phyloP scores from a whole-genome alignment of 2,888 invertebrate species.

The Ophion ventricosus region DNA sequence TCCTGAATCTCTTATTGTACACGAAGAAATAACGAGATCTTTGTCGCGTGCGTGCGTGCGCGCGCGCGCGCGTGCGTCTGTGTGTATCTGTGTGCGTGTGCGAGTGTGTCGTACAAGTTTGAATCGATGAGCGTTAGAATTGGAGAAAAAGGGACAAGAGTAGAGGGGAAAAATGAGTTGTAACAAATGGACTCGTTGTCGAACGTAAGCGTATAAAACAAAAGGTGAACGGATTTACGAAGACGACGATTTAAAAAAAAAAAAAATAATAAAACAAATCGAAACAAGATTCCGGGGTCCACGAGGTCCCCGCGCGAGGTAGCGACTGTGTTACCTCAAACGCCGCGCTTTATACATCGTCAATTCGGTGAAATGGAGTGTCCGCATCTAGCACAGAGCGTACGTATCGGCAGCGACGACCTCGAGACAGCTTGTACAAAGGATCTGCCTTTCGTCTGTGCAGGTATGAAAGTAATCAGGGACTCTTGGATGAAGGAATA shows the following conservation, averaged over 20 bases:
- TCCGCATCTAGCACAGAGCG: conserved; percentile 88
- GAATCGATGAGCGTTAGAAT: conserved; percentile 2
- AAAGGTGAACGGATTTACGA: conserved; percentile 10
- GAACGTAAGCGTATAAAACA: not conserved
- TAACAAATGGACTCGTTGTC: conserved; percentile 11
- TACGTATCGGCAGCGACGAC: conserved; percentile 81
- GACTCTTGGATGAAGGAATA: conserved; percentile 7
- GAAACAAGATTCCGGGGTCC: conserved; percentile 69
- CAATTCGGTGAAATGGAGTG: conserved; percentile 86
- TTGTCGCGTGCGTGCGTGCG: not conserved
- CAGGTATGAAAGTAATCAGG: conserved; percentile 84
- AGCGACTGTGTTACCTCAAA: conserved; percentile 55
- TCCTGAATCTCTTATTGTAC: conserved; percentile 30
- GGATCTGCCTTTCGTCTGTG: conserved; percentile 85
- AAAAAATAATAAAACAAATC: conserved; percentile 56
- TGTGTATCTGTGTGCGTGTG: conserved; percentile 16
- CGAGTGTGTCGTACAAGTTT: conserved; percentile 9
- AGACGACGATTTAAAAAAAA: conserved; percentile 60
- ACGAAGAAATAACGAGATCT: not conserved
- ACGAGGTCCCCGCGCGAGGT: conserved; percentile 72
- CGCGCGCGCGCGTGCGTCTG: not conserved
- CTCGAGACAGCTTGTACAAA: conserved; percentile 83
- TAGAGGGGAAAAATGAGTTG: not conserved
- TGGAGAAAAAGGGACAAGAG: not conserved
- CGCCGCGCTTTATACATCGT: conserved; percentile 53